A percentile compares a stretch with the other conserved stretches of the same genome.
Conservation (phyloP, 2,113 vertebrate genomes). For the Rattus rattus region DNA sequence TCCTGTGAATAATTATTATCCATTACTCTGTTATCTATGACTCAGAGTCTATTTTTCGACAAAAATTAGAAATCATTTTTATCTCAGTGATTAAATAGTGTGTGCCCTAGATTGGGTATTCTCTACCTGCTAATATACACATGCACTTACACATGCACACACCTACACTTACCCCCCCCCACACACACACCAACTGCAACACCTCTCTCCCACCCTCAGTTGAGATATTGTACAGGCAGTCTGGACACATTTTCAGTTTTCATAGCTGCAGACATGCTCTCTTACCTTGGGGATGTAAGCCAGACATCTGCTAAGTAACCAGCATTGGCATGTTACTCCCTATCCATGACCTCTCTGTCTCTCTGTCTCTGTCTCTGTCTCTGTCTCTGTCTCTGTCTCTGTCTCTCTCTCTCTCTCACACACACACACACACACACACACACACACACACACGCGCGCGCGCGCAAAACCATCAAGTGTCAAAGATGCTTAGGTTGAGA, state of each 20-base stretch:
- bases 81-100: not conserved
- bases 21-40: not conserved
- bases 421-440: not conserved
- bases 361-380: too few species aligned
- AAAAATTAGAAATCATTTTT: not conserved
- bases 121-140: not conserved
- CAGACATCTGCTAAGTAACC: not conserved
- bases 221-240: not conserved
- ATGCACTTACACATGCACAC: too few species aligned
- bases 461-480: not conserved
- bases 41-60: not conserved
- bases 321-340: not conserved
- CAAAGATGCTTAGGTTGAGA: not conserved
- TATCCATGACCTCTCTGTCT: too few species aligned
- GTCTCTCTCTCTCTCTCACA: not conserved
- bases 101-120: not conserved
- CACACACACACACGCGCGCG: not conserved
- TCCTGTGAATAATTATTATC: slow-evolving; percentile 4
- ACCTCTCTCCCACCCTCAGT: accelerated
- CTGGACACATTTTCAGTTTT: not conserved
- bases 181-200: not conserved
- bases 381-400: too few species aligned
- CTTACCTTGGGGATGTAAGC: not conserved
- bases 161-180: not conserved
- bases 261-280: not conserved